Percentiles rank a stretch among this genome's conserved stretches.
phyloP scores from a whole-genome alignment of 2,888 invertebrate species.

The Criorhina ranunculi region DNA sequence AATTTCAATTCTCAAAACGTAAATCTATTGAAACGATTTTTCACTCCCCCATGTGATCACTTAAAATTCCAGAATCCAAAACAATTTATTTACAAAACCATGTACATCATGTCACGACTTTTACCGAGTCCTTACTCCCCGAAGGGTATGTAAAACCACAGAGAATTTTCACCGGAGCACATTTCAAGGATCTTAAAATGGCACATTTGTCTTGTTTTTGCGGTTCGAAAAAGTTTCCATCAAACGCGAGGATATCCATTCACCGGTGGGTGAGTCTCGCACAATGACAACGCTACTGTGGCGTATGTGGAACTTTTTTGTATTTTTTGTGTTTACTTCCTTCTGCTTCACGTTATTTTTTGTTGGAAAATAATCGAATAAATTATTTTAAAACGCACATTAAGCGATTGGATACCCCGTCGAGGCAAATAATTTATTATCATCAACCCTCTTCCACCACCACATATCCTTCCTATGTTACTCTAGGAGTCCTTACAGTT shows the following conservation, averaged over 20 bases:
- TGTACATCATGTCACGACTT: slow-evolving; percentile 23
- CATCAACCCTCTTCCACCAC: not conserved
- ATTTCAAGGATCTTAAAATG: not conserved
- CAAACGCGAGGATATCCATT: slow-evolving; percentile 5
- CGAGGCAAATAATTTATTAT: slow-evolving; percentile 33
- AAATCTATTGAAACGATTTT: slow-evolving; percentile 26
- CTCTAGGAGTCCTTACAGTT: not conserved
- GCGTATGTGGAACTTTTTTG: too few species aligned
- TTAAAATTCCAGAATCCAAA: slow-evolving; percentile 32
- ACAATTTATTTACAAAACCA: slow-evolving; percentile 33
- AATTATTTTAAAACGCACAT: slow-evolving; percentile 32
- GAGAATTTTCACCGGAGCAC: slow-evolving; percentile 7
- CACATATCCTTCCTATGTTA: not conserved
- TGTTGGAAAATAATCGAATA: slow-evolving; percentile 28
- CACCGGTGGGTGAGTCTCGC: too few species aligned
- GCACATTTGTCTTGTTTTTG: slow-evolving; percentile 19
- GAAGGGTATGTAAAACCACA: slow-evolving; percentile 10
- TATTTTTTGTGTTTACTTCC: not conserved
- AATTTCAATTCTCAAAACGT: slow-evolving; percentile 15
- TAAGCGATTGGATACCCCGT: slow-evolving; percentile 5
- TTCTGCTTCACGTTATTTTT: not conserved
- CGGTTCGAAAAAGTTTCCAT: slow-evolving; percentile 21
- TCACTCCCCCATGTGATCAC: slow-evolving; percentile 20
- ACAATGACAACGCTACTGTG: not conserved
- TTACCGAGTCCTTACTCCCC: not conserved